A percentile compares a stretch with the other conserved stretches of the same genome.
These are phyloP conservation scores for Turnix velox DNA, from an alignment of 2,113 vertebrate genomes.

Conservation along the genomic window DNA sequence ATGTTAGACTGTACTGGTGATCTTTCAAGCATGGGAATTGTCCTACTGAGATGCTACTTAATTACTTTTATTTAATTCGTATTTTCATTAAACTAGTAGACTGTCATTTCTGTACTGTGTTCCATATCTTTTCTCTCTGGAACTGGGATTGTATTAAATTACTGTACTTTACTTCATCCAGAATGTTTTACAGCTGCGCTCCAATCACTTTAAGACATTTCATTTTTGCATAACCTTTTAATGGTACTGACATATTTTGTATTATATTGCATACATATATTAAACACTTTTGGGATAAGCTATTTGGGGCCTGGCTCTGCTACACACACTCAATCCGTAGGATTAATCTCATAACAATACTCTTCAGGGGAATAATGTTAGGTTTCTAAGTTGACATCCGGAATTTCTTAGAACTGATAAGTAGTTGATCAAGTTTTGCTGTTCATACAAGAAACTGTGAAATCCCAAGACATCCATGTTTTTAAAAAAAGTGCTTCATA, in stretches of 20 bases:
- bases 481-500: neutral
- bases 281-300: neutral
- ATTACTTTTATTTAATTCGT: constrained; percentile 8
- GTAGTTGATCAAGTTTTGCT: neutral
- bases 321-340: neutral
- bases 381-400: neutral
- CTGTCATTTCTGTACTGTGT: neutral
- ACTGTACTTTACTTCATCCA: neutral
- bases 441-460: neutral
- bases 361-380: neutral
- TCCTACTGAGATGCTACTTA: neutral
- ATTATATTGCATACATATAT: neutral
- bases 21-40: neutral
- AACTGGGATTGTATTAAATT: constrained; percentile 6
- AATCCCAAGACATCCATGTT: neutral
- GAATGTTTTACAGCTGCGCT: neutral
- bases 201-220: neutral
- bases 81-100: constrained; percentile 6
- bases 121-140: constrained; percentile 3
- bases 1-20: neutral
- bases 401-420: neutral
- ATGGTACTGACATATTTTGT: neutral
- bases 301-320: neutral
- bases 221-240: constrained; percentile 24
- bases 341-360: neutral